These are phyloP conservation scores for Sceloporus tristichus DNA, from an alignment of 2,113 vertebrate species.

Conservation along the genomic window DNA sequence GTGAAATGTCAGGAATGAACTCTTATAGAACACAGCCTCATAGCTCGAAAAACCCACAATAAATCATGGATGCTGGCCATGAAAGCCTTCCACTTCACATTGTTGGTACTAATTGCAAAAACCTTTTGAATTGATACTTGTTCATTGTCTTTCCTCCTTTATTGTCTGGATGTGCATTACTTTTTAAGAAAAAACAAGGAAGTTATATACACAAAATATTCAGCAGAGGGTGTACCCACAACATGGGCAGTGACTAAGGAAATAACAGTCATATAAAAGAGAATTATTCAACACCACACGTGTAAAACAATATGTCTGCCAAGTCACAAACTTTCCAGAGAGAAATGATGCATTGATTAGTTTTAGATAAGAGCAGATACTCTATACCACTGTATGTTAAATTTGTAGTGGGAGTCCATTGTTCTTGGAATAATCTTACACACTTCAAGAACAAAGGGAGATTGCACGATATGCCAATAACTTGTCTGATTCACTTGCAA, in stretches of 20 bases:
- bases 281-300: neutral
- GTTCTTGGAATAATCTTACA: neutral
- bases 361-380: neutral
- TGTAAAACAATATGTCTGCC: neutral
- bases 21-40: too few relatives aligned
- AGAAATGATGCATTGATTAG: neutral
- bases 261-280: slow-evolving; percentile 5
- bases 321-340: neutral
- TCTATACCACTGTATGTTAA: neutral
- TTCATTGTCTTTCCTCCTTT: neutral
- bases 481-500: neutral
- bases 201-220: neutral
- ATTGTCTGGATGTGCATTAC: neutral
- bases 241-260: neutral
- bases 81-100: too few relatives aligned
- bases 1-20: too few relatives aligned
- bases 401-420: neutral
- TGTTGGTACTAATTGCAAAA: neutral
- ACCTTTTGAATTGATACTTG: neutral
- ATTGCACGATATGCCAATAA: neutral
- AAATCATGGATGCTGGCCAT: too few relatives aligned
- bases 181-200: neutral
- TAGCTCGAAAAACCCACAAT: too few relatives aligned
- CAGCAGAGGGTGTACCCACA: neutral
- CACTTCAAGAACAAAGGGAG: neutral